phyloP scores from a whole-genome alignment of 2,797 vertebrate species.

The Sphenodon punctatus region DNA sequence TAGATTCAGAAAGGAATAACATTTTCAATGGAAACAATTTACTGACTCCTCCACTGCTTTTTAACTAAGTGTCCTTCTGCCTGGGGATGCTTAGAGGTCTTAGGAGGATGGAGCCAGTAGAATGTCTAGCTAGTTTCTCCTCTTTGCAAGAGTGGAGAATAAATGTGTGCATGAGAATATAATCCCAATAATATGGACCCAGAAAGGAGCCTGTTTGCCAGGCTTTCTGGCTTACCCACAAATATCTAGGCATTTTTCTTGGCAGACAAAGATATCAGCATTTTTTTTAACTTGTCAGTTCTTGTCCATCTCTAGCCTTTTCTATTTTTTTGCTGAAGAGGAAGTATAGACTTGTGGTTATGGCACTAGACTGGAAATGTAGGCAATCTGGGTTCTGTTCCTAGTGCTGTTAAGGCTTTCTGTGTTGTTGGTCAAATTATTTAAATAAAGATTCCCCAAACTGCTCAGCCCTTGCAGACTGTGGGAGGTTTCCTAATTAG shows the following conservation, averaged over 20 bases:
- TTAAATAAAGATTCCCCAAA: constrained; percentile 57
- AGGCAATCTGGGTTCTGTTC: constrained; percentile 36
- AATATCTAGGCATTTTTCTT: constrained; percentile 48
- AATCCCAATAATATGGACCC: constrained; percentile 31
- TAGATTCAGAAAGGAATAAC: constrained; percentile 65
- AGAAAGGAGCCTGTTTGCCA: constrained; percentile 50
- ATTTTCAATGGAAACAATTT: constrained; percentile 55
- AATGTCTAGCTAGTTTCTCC: constrained; percentile 30
- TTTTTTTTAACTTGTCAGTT: constrained; percentile 32
- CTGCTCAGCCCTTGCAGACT: constrained; percentile 25
- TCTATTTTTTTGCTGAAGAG: constrained; percentile 35
- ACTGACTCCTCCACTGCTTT: constrained; percentile 16
- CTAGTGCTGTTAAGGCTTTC: constrained; percentile 28
- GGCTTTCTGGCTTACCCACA: constrained; percentile 55
- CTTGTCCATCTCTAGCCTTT: constrained; percentile 37
- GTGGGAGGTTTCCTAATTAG: constrained; percentile 40
- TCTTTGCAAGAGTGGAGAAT: background rate
- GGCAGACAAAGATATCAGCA: background rate
- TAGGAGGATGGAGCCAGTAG: constrained; percentile 44
- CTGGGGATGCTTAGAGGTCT: constrained; percentile 28
- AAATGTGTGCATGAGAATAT: constrained; percentile 30
- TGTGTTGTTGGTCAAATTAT: constrained; percentile 47
- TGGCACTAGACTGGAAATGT: constrained; percentile 43
- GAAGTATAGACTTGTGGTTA: constrained; percentile 57
- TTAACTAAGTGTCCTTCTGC: constrained; percentile 19